Evolutionary conservation across 2,797 vertebrate species (phyloP).

Genomic region (Anguilla pacifica): DNA sequence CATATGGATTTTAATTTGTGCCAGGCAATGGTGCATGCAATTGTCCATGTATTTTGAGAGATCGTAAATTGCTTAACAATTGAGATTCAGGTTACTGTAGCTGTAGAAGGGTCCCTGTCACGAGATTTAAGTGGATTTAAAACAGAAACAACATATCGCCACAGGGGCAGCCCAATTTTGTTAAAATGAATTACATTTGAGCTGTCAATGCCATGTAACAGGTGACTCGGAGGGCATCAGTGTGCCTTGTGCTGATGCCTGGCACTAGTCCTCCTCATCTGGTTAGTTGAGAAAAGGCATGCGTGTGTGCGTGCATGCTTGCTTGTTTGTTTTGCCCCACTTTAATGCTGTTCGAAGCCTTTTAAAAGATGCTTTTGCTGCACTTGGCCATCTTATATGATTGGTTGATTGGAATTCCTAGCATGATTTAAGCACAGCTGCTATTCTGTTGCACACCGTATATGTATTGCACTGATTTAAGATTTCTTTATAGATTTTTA

Average conservation of each 20-base stretch:
- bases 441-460: neutral
- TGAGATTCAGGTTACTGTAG: neutral
- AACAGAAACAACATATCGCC: neutral
- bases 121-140: neutral
- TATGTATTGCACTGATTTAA: neutral
- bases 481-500: neutral
- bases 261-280: neutral
- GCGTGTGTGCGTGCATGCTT: neutral
- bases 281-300: neutral
- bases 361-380: neutral
- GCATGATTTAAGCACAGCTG: conserved; percentile 6
- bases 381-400: neutral
- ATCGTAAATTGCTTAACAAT: neutral
- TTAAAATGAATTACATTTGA: neutral
- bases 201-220: neutral
- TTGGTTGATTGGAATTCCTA: neutral
- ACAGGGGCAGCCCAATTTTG: neutral
- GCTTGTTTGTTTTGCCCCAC: neutral
- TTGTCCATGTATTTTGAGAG: neutral
- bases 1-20: neutral
- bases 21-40: neutral
- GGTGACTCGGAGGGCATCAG: neutral
- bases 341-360: neutral
- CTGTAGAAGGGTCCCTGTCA: neutral
- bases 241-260: neutral